Evolutionary conservation across 2,888 invertebrate genomes (phyloP), one percentile per base, ranked within the genome.

Genomic region (Caenorhabditis wallacei): DNA sequence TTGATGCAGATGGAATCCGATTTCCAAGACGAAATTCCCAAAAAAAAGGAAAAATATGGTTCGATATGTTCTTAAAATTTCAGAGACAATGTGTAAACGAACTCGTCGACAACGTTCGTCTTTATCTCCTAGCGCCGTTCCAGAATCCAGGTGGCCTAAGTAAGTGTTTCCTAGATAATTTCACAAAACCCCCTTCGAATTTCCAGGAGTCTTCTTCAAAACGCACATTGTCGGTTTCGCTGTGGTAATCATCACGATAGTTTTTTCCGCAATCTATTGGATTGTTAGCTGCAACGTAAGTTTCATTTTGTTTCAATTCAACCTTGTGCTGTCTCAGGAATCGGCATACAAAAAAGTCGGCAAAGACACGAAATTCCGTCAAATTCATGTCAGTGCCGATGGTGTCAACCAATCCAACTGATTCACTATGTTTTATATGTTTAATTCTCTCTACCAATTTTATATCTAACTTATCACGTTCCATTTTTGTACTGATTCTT

Each of bases 11-110:
- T n/a, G n/a, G n/a, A n/a, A n/a, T n/a, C n/a, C n/a, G n/a, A n/a
- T n/a, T n/a, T n/a, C n/a, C n/a, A n/a, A n/a, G n/a, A n/a, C n/a
- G n/a, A n/a, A n/a, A n/a, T n/a, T n/a, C n/a, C n/a, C 37, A 37
- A 37, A 37, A 53, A 61, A 4, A 20, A 46, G 1, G 30, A 30
- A 30, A 30, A 30, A 30, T 30, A 30, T 5, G 30, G 3, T 30
- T n/a, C n/a, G n/a, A n/a, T n/a, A 26, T 48, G 13, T 24, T 26
- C 13, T 43, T 18, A 18, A 18, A 7, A n/a, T 69, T 80, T 35
- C 69, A 85, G 85, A 76, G 71, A 18, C 75, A 66, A 61, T 86
- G 85, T 24, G 80, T 84, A 1, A 78, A 72, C 2, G 80, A 80
- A 35, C 78, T 71, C 0, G 69, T 84, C n/a, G 85, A 86, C 68